Conservation (phyloP, 2,797 vertebrate species). For the Karalla daura region DNA sequence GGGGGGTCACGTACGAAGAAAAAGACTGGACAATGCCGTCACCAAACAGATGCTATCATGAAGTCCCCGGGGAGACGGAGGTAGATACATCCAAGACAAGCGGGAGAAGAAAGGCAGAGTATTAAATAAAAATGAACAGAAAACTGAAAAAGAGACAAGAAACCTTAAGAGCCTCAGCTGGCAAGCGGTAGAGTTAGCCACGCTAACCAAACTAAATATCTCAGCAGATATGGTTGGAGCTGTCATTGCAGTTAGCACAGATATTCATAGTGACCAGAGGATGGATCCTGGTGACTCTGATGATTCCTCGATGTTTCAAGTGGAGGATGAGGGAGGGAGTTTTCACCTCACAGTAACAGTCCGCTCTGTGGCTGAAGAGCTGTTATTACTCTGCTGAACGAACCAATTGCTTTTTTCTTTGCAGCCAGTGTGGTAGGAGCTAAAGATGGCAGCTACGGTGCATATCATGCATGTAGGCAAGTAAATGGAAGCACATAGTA, state of each 20-base stretch:
- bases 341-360: not conserved
- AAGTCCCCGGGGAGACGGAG: constrained; percentile 13
- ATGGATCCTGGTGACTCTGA: not conserved
- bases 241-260: not conserved
- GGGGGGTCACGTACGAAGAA: constrained; percentile 30
- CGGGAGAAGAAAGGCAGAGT: not conserved
- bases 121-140: not conserved
- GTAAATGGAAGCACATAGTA: no score
- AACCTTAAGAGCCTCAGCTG: no score
- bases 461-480: no score
- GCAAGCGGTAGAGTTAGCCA: not conserved
- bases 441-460: no score
- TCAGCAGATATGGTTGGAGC: not conserved
- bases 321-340: not conserved
- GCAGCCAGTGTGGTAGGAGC: no score
- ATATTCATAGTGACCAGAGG: not conserved
- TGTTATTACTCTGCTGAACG: no score
- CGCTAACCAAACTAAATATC: not conserved
- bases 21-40: constrained; percentile 35
- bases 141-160: constrained; percentile 1
- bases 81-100: constrained; percentile 19
- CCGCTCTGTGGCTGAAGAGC: no score
- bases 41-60: constrained; percentile 43
- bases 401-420: no score
- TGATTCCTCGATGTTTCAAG: not conserved